Base-by-base conservation (phyloP, 2,113 vertebrate species). In the Rousettus leschenaultii region DNA sequence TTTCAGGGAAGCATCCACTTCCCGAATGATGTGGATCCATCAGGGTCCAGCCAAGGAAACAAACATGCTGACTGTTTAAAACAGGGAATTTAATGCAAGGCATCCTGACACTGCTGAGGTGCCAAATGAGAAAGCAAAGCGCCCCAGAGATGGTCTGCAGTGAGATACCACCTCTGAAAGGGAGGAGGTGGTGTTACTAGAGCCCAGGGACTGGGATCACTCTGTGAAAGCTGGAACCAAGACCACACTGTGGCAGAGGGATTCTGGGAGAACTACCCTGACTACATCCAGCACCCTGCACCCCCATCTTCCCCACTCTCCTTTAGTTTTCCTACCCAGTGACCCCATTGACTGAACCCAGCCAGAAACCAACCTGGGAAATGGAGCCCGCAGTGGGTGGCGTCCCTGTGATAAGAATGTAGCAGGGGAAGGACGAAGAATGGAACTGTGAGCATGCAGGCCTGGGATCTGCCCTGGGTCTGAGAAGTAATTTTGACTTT, bases 21-120 rank as follows among this genome's bases (percentile, higher is more conserved):
- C 21, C 2, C 22, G 7, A 4, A 30, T 66, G 4, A 26, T n/a
- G n/a, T 6, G 24, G 22, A 1, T 68, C n/a, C 1, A 0, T n/a
- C 21, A 7, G 30, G 11, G 35, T 75, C 63, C 68, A 55, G 51
- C 14, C 40, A 14, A 26, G 33, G 57, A 68, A 63, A 19, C 12
- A 33, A 28, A 45, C 12, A 16, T 40, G 70, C 45, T 73, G 55
- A 53, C 19, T 53, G 24, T 71, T 94, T 66, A 51, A 70, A 84
- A 48, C 40, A 68, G 45, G 24, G 45, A 63, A 38, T 92, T 63
- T 22, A 48, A 53, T 18, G 4, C 0, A 19, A 68, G 71, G n/a
- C 13, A 13, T 22, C 13, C 19, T 78, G 38, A 43, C 24, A 7
- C 5, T 4, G 9, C 21, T 3, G 59, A 65, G 82, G 53, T 28